These are phyloP conservation scores for Dermatemys mawii DNA, from an alignment of 2,113 vertebrate genomes.

Conservation along the genomic window DNA sequence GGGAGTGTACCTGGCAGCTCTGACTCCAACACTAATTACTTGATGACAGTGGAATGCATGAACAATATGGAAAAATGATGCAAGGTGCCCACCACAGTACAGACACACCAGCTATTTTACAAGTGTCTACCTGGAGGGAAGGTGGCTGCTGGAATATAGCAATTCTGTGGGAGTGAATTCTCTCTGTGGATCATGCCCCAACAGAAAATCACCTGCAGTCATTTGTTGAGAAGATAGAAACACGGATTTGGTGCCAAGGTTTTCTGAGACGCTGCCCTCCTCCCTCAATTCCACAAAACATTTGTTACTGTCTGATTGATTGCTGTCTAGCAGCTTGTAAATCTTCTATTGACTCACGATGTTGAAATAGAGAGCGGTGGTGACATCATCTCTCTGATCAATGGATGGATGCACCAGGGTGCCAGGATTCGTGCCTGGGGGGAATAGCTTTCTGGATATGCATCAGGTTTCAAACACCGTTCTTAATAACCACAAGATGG, in stretches of 20 bases:
- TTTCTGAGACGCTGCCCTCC: not conserved
- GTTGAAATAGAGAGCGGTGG: not conserved
- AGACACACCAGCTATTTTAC: not conserved
- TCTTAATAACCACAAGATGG: not conserved
- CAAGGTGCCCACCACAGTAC: not conserved
- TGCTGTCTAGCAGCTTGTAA: not conserved
- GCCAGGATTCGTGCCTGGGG: not conserved
- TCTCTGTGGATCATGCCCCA: not conserved
- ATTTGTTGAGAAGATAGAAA: not conserved
- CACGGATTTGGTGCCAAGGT: not conserved
- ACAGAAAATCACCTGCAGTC: not conserved
- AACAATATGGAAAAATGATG: slow-evolving; percentile 19
- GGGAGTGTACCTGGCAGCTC: not conserved
- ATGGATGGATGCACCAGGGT: not conserved
- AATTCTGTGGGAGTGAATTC: not conserved
- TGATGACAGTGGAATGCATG: slow-evolving; percentile 72
- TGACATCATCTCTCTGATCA: not conserved
- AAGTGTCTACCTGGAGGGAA: not conserved
- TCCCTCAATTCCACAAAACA: not conserved
- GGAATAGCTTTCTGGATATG: not conserved
- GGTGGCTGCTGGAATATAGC: not conserved
- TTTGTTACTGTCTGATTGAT: not conserved
- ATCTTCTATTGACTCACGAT: not conserved
- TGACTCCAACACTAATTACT: slow-evolving; percentile 64
- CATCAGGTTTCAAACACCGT: not conserved